Base-by-base conservation (phyloP, 1,140 invertebrate genomes). In the Apocrypta bakeri region DNA sequence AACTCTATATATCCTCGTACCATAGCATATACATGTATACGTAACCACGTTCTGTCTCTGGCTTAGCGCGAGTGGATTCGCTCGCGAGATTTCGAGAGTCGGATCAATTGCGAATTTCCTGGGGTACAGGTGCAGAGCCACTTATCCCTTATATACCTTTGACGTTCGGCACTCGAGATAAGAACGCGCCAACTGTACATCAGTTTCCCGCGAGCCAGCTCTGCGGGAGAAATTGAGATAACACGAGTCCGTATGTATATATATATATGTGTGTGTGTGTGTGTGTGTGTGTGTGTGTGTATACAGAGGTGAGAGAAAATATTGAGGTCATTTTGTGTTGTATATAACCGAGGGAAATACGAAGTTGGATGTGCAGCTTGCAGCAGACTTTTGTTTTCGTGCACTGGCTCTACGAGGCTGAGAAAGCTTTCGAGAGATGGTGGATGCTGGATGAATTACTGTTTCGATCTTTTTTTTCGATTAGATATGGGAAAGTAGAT, bases 271-370 rank as follows among this genome's bases (percentile, higher is more conserved):
- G 69, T 31, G 21, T 4, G 17, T 56, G 69, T 4, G 31, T 72
- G 66, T 69, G n/a, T 69, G 66, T 24, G 66, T 24, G 66, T 9
- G 66, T 69, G 66, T 69, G 66, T 6, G n/a, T 69, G n/a, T 69
- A 25, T 69, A 25, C 27, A 29, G 33, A 40, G 29, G 31, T 17
- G 69, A 24, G 69, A 37, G 69, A 66, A 66, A 66, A 27, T 66
- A 29, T 66, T 66, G 64, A 24, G 8, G 24, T 25, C 27, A 25
- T 12, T 37, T 37, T 37, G 3, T 42, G 40, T 1, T 42, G 40
- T 42, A 14, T 42, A 42, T 42, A 42, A 12, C 40, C 4, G 48
- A 56, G 48, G 6, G 2, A 56, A 17, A 56, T 56, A 7, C 21
- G 17, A 56, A 56, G 48, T 56, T 56, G 17, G 48, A 56, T 56